These are phyloP conservation scores for Halocynthia roretzi DNA, from an alignment of 23 tunicate genomes.

Conservation along the genomic window DNA sequence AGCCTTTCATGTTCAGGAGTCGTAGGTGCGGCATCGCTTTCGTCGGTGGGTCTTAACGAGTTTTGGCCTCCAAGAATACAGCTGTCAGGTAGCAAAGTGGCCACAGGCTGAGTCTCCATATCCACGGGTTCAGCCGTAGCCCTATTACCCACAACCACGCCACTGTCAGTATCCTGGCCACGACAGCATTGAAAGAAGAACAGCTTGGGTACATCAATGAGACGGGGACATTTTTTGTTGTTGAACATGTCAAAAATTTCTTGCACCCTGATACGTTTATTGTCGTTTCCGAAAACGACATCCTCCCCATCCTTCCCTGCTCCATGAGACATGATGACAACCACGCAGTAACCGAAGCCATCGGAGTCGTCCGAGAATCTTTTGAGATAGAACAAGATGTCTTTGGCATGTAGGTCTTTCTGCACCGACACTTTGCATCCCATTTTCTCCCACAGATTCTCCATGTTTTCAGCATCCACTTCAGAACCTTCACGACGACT, in stretches of 20 bases:
- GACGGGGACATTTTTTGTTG: not conserved
- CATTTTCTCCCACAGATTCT: not conserved
- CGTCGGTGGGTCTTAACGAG: not conserved
- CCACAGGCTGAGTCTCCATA: no score
- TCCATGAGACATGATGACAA: constrained; percentile 2
- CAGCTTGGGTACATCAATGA: not conserved
- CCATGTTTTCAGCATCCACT: not conserved
- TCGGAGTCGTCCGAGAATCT: not conserved
- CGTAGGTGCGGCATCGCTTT: not conserved
- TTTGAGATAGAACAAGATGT: not conserved
- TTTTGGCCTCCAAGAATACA: constrained; percentile 9
- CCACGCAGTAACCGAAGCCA: not conserved
- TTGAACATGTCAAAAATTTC: not conserved
- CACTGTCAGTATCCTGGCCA: not conserved
- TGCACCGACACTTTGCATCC: not conserved
- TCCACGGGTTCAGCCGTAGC: not conserved
- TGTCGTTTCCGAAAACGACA: not conserved
- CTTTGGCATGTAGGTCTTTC: not conserved
- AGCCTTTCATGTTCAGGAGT: not conserved
- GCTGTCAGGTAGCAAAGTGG: no score
- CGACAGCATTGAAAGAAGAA: constrained; percentile 4
- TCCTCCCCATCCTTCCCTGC: not conserved
- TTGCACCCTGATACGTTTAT: not conserved
- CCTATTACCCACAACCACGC: not conserved
- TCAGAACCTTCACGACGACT: not conserved